Conservation (phyloP, 2,797 vertebrate species). For the Liasis olivaceus region DNA sequence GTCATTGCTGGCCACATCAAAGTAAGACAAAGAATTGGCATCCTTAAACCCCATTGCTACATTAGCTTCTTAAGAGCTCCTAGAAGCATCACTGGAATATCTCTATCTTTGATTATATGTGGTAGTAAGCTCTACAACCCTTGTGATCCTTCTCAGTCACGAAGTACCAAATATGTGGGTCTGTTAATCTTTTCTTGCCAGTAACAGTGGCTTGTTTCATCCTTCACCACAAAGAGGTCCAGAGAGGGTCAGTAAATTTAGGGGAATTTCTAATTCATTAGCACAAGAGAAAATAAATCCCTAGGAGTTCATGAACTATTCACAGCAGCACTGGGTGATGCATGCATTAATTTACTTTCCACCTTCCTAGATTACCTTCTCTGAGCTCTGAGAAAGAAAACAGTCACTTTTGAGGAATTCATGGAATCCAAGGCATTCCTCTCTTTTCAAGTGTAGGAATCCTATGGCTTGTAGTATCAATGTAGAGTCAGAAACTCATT, state of each 20-base stretch:
- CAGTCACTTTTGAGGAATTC: conserved; percentile 33
- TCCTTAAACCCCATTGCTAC: no score
- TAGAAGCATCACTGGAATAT: not conserved
- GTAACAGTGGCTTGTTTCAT: not conserved
- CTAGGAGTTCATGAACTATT: conserved; percentile 49
- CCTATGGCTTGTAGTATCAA: no score
- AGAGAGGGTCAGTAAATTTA: not conserved
- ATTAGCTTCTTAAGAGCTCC: not conserved
- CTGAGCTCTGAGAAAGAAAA: not conserved
- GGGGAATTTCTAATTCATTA: conserved; percentile 4
- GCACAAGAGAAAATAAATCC: conserved; percentile 44
- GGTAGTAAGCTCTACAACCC: not conserved
- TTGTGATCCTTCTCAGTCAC: not conserved
- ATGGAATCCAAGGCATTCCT: fast-evolving
- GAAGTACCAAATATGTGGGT: not conserved
- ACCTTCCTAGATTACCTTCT: not conserved
- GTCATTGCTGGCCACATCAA: not conserved
- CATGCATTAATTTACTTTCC: conserved; percentile 47
- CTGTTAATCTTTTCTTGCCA: not conserved
- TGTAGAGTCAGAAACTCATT: not conserved
- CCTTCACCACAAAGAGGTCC: not conserved
- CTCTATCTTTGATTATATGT: not conserved
- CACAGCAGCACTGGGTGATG: conserved; percentile 49
- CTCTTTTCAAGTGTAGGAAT: no score
- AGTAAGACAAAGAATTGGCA: not conserved